These are phyloP conservation scores for Xenopus laevis DNA, from an alignment of 2,113 vertebrate genomes.

Conservation along the genomic window DNA sequence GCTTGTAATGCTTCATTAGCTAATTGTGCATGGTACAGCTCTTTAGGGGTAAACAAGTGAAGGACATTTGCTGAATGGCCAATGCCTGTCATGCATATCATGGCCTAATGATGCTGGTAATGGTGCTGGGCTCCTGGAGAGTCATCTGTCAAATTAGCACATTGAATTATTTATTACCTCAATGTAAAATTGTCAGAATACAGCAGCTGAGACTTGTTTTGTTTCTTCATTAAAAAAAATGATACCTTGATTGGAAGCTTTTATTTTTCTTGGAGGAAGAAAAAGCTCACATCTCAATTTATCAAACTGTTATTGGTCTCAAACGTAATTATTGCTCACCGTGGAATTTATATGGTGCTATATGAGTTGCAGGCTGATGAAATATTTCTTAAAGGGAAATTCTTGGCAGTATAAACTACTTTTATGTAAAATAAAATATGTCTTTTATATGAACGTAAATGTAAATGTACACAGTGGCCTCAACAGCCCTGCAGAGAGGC, in stretches of 20 bases:
- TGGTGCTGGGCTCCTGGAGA: constrained; percentile 74
- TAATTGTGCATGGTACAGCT: constrained; percentile 74
- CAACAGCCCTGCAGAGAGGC: too few species aligned
- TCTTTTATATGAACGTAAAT: too few species aligned
- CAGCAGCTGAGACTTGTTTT: constrained; percentile 71
- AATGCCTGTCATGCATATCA: constrained; percentile 69
- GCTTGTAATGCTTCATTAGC: constrained; percentile 77
- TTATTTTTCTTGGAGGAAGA: not conserved
- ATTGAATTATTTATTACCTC: constrained; percentile 81
- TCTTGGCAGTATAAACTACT: too few species aligned
- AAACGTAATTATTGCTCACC: too few species aligned
- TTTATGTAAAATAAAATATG: too few species aligned
- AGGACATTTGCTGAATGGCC: constrained; percentile 78
- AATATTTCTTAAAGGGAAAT: too few species aligned
- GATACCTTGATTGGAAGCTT: not conserved
- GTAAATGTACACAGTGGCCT: too few species aligned
- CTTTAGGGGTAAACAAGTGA: constrained; percentile 78
- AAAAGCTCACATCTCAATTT: not conserved
- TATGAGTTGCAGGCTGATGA: too few species aligned
- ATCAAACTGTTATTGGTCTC: not conserved
- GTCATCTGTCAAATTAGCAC: constrained; percentile 83
- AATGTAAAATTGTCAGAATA: constrained; percentile 68
- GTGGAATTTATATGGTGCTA: not conserved
- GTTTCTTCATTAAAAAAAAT: constrained; percentile 16
- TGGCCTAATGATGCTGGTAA: constrained; percentile 76